A percentile compares a stretch with the other conserved stretches of the same genome.
Evolutionary conservation across 1,140 invertebrate species (phyloP).

Genomic region (Leptinotarsa lineolata): DNA sequence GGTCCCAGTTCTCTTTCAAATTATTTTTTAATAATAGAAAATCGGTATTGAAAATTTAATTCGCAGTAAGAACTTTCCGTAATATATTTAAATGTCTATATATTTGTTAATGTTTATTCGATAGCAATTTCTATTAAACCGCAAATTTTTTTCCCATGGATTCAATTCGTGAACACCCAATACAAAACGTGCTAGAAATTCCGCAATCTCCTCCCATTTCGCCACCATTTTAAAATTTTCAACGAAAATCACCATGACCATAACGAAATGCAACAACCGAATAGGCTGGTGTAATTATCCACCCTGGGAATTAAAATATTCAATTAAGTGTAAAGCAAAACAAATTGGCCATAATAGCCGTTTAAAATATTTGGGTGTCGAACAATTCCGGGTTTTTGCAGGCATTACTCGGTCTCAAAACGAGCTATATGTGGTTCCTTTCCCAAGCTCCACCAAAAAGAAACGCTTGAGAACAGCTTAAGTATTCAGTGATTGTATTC

Average conservation of each 20-base stretch:
- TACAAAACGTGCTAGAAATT: neutral
- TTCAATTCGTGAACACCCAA: neutral
- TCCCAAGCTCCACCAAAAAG: constrained; percentile 32
- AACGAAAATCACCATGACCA: constrained; percentile 10
- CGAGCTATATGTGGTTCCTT: constrained; percentile 36
- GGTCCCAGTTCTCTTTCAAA: too few species aligned
- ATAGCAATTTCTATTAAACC: too few species aligned
- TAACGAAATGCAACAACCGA: constrained; percentile 11
- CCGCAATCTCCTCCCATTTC: neutral
- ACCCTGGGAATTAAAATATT: constrained; percentile 35
- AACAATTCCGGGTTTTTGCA: constrained; percentile 33
- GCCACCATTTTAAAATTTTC: neutral
- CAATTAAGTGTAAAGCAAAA: constrained; percentile 41
- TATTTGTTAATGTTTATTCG: too few species aligned
- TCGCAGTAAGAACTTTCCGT: too few species aligned
- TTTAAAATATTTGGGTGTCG: constrained; percentile 28
- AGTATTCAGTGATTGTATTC: constrained; percentile 50
- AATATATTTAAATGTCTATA: too few species aligned
- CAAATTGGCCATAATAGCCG: constrained; percentile 38
- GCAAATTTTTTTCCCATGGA: too few species aligned
- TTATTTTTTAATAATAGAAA: too few species aligned
- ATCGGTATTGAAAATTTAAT: too few species aligned
- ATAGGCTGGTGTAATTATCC: constrained; percentile 24
- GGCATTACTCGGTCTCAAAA: constrained; percentile 31
- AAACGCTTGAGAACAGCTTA: constrained; percentile 41